Base-by-base conservation (phyloP, 2,888 invertebrate species). In the Eilema sororculum region DNA sequence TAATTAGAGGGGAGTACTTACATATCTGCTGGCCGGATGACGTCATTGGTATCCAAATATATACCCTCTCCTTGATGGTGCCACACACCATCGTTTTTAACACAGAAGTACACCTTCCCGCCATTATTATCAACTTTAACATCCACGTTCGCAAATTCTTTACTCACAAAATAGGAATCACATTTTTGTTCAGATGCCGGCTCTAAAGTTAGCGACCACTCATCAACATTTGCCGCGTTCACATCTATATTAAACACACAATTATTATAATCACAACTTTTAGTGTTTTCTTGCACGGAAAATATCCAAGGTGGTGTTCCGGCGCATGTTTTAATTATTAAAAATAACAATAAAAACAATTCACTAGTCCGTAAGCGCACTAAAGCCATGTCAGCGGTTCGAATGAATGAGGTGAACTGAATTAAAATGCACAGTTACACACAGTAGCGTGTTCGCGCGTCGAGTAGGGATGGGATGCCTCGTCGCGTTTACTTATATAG, bases 11-110 rank as follows among this genome's bases (percentile, higher is more conserved):
- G 28, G 62, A 52, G 68, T 75, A 91, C 93, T 91, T 72, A 94
- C 92, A 84, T 83, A 73, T 84, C 79, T 65, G 75, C 74, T 74
- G 82, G 80, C 70, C 78, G 75, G 84, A 72, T 94, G 94, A 94
- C 94, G 94, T 95, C 94, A 94, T 83, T 86, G n/a, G 85, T 83
- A 75, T 90, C 92, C 92, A 94, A 92, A 92, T 88, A 93, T 88
- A 94, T 85, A 75, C 82, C 83, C n/a, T 80, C 87, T 77, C 93
- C 93, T 85, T 91, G 91, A 77, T 93, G 91, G 69, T 87, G 84
- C 94, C 94, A 95, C 64, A 77, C 86, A 73, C 90, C 90, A 77
- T 87, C 84, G 72, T 82, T 87, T 79, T 86, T 89, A 65, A 88
- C 93, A 87, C 95, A 95, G 82, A 95, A 91, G 82, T 87, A 94